Conservation (phyloP, 1,140 invertebrate species). For the Zaprionus kolodkinae region DNA sequence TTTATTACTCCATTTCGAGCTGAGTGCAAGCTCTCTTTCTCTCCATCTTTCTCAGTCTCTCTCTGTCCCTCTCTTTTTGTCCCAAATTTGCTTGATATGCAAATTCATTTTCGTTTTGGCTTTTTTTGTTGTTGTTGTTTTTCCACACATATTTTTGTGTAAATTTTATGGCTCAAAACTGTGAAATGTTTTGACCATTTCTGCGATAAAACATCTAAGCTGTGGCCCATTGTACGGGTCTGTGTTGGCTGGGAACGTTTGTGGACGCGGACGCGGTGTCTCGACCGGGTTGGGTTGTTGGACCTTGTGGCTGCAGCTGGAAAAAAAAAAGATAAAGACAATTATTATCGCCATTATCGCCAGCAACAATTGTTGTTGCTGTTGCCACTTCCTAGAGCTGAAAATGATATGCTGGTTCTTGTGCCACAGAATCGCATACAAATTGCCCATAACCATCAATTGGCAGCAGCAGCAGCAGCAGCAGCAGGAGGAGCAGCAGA, state of each 20-base stretch:
- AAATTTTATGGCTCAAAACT: slow-evolving; percentile 66
- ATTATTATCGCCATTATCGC: slow-evolving; percentile 83
- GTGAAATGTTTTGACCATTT: slow-evolving; percentile 39
- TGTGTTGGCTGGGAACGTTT: too few species aligned
- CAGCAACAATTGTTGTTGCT: slow-evolving; percentile 69
- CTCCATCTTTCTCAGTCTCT: background rate
- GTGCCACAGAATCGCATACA: slow-evolving; percentile 58
- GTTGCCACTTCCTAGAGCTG: slow-evolving; percentile 26
- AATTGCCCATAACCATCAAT: slow-evolving; percentile 83
- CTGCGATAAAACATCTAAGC: slow-evolving; percentile 62
- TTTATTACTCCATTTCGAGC: slow-evolving; percentile 70
- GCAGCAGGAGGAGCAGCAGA: slow-evolving; percentile 53
- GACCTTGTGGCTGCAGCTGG: slow-evolving; percentile 56
- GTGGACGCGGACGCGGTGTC: background rate
- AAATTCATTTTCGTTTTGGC: slow-evolving; percentile 60
- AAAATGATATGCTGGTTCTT: slow-evolving; percentile 33
- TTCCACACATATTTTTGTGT: slow-evolving; percentile 75
- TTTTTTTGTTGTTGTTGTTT: slow-evolving; percentile 51
- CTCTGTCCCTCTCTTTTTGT: slow-evolving; percentile 5
- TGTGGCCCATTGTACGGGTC: slow-evolving; percentile 69
- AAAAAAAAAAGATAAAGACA: slow-evolving; percentile 77
- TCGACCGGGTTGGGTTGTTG: too few species aligned
- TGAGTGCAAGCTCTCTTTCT: slow-evolving; percentile 24
- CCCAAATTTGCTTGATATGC: slow-evolving; percentile 70
- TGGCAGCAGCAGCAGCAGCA: slow-evolving; percentile 59